These are phyloP conservation scores for Microplitis deprimator DNA, from an alignment of 2,888 invertebrate genomes.

Conservation along the genomic window DNA sequence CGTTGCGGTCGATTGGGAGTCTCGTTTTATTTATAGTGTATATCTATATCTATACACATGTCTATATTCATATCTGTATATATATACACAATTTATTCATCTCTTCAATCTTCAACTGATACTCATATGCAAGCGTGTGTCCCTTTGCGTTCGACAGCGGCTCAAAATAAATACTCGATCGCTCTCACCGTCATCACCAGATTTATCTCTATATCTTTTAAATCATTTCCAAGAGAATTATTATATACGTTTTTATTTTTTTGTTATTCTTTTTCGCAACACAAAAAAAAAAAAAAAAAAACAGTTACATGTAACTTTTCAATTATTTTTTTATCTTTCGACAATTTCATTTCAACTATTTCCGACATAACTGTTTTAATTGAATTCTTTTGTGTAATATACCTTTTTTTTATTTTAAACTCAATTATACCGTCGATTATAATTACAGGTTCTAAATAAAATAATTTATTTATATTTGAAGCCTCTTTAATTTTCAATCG, in stretches of 20 bases:
- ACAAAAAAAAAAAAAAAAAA: neutral
- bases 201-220: conserved; percentile 1
- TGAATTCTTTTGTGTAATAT: too few species aligned
- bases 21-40: neutral
- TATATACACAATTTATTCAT: conserved; percentile 3
- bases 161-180: conserved; percentile 26
- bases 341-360: neutral
- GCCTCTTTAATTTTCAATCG: too few species aligned
- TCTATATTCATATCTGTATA: conserved; percentile 7
- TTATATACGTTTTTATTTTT: neutral
- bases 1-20: conserved; percentile 19
- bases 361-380: too few species aligned
- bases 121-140: conserved; percentile 34
- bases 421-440: too few species aligned
- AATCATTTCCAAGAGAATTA: conserved; percentile 14
- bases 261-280: neutral
- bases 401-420: too few species aligned
- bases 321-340: neutral
- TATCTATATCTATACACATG: neutral
- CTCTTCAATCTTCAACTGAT: conserved; percentile 36
- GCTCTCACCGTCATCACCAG: conserved; percentile 28
- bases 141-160: conserved; percentile 34
- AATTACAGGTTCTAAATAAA: too few species aligned
- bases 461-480: too few species aligned
- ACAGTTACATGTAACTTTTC: neutral